Evolutionary conservation across 2,113 vertebrate genomes (phyloP).

Genomic region (Lycaon pictus): DNA sequence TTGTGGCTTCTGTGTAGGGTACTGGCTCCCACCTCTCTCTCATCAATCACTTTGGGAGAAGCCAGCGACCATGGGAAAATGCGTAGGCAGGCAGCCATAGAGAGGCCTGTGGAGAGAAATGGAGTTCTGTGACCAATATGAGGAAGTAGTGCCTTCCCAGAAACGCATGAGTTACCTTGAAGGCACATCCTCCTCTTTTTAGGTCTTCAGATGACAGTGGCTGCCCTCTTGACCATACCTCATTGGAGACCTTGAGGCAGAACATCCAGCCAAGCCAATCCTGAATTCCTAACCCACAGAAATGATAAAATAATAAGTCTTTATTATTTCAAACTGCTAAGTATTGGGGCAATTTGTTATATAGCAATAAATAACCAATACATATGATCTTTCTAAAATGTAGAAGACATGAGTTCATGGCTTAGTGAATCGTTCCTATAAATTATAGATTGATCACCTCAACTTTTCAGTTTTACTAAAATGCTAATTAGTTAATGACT

Average conservation of each 20-base stretch:
- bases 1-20: not conserved
- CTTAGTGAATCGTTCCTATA: not conserved
- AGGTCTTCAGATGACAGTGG: not conserved
- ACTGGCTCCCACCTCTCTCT: not conserved
- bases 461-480: conserved; percentile 23
- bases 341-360: not conserved
- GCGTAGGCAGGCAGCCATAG: not conserved
- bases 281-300: conserved; percentile 16
- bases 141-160: not conserved
- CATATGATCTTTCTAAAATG: not conserved
- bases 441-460: not conserved
- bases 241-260: not conserved
- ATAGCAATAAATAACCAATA: not conserved
- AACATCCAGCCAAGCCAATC: not conserved
- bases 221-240: not conserved
- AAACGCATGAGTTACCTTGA: not conserved
- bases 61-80: not conserved
- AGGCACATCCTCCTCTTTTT: not conserved
- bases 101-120: not conserved
- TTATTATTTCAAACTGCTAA: not conserved
- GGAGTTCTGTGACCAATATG: not conserved
- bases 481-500: not conserved
- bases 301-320: not conserved
- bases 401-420: not conserved
- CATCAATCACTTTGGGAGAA: not conserved